Evolutionary conservation across 2,888 invertebrate species (phyloP).

Genomic region (Stenchaetothrips biformis): DNA sequence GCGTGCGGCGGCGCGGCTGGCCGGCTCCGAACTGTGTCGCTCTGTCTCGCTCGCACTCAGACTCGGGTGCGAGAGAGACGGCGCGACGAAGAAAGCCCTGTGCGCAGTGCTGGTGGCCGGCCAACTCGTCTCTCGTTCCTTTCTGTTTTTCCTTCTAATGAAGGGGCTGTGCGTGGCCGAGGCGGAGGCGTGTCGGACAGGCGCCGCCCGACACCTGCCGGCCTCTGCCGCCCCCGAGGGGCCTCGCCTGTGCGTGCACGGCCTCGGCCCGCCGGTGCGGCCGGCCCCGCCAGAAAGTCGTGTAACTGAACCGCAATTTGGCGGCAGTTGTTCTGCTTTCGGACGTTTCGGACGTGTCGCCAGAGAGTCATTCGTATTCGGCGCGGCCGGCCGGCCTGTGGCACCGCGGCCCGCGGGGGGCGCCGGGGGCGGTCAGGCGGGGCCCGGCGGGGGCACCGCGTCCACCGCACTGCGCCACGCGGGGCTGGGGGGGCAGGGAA

Average conservation of each 20-base stretch:
- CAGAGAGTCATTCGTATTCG: slow-evolving; percentile 21
- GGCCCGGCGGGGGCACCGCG: neutral
- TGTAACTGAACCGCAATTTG: no score
- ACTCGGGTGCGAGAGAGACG: no score
- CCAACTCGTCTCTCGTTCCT: neutral
- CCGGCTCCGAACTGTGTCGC: no score
- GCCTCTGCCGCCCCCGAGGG: neutral
- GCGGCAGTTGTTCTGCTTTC: no score
- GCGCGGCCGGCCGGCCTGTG: neutral
- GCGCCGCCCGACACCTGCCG: neutral
- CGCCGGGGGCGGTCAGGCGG: neutral
- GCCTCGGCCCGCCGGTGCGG: no score
- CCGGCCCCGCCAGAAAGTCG: no score
- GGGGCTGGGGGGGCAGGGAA: neutral
- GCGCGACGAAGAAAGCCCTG: no score
- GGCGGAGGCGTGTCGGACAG: neutral
- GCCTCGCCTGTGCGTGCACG: no score
- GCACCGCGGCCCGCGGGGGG: neutral
- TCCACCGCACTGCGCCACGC: neutral
- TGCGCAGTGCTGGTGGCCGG: no score
- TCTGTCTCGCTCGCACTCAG: no score
- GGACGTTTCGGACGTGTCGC: neutral
- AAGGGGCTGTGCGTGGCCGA: neutral
- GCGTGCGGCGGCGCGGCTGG: no score
- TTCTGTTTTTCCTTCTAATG: neutral